phyloP scores from a whole-genome alignment of 92 coral and sea anemone species.

The Isaurus tuberculatus region DNA sequence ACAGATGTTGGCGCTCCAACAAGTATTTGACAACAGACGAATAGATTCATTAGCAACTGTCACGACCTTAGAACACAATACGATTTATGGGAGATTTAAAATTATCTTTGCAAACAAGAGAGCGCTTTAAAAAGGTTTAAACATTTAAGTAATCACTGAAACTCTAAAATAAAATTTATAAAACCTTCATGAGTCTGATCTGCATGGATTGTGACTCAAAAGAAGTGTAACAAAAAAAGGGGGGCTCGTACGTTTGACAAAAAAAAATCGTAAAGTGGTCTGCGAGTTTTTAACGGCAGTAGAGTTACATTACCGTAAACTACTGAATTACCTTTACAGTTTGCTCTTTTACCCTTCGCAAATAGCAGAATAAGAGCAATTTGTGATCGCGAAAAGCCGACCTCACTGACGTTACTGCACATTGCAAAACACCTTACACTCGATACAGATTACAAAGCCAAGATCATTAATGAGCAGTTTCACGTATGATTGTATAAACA shows the following conservation, averaged over 20 bases:
- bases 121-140: not conserved
- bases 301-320: not conserved
- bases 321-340: constrained; percentile 21
- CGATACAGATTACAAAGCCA: not conserved
- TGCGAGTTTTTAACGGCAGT: not conserved
- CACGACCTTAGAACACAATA: not conserved
- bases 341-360: constrained; percentile 3
- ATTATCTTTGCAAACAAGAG: not conserved
- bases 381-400: constrained; percentile 22
- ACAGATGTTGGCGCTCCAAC: constrained; percentile 21
- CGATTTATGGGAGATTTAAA: too few relatives aligned
- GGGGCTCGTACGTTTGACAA: not conserved
- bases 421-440: not conserved
- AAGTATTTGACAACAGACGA: not conserved
- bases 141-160: not conserved
- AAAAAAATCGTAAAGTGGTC: not conserved
- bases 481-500: not conserved
- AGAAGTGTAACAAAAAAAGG: not conserved
- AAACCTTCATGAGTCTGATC: too few relatives aligned
- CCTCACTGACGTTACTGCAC: constrained; percentile 5
- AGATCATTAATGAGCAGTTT: not conserved
- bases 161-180: not conserved
- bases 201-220: not conserved
- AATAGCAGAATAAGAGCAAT: constrained; percentile 25
- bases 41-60: not conserved